Base-by-base conservation (phyloP, 2,888 invertebrate species). In the Pseudoips prasinana region DNA sequence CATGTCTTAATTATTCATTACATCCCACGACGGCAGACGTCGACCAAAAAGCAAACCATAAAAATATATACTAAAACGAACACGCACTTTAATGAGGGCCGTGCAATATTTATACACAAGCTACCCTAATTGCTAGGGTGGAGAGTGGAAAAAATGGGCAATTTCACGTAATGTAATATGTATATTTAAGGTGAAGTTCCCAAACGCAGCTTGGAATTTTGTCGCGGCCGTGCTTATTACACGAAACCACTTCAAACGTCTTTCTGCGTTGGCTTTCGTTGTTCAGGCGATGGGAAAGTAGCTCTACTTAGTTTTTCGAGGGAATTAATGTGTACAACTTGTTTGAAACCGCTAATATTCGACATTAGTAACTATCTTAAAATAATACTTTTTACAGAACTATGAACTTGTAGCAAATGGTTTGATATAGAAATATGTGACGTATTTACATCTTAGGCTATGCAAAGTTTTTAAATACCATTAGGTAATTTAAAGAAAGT, bases 71-170 rank as follows among this genome's bases (percentile, higher is more conserved):
- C 73, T 77, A 78, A 81, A 83, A 76, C 82, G 82, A 83, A 85
- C 85, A 83, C 79, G 82, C 83, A 84, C 86, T 78, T 86, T 88
- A 87, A 87, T 85, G 86, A 84, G 83, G 67, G 68, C 81, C 78
- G 79, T 89, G 84, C 86, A 89, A 88, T 89, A 88, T 89, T 88
- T 88, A 89, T 89, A 86, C 85, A 83, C 83, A 79, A 81, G 77
- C 78, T 71, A 79, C 85, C 88, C 87, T 89, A 89, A 89, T 89
- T 88, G 89, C 81, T 83, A 76, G 89, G 89, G 89, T 84, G 87
- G 88, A 86, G 87, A 88, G 88, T 86, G 88, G 83, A 87, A 88
- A 89, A 89, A 89, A 88, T 87, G 87, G 89, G 84, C 88, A 89
- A 89, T 89, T 88, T 85, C 82, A 85, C 87, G 87, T 87, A 87